A percentile compares a stretch with the other conserved stretches of the same genome.
Evolutionary conservation across 2,113 vertebrate genomes (phyloP).

Genomic region (Clarias macrocephalus): DNA sequence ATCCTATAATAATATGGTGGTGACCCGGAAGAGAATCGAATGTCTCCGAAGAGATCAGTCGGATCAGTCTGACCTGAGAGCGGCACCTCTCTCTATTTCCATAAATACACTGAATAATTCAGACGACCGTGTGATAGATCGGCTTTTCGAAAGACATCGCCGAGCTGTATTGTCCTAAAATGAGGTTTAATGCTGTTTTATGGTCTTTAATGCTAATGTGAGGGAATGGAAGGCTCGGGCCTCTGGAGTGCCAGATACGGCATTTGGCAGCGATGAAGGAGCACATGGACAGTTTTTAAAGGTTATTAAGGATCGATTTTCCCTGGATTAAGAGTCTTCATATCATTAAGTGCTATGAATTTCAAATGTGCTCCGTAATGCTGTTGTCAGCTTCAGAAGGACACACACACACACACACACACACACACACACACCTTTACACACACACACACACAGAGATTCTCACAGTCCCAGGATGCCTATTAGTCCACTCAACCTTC

Average conservation of each 20-base stretch:
- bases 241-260: background rate
- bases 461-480: background rate
- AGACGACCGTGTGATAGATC: background rate
- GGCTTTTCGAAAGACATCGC: background rate
- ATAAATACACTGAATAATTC: conserved; percentile 6
- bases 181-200: background rate
- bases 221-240: background rate
- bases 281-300: conserved; percentile 9
- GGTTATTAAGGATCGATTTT: conserved; percentile 28
- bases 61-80: background rate
- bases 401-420: background rate
- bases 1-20: background rate
- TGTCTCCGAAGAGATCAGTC: background rate
- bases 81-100: background rate
- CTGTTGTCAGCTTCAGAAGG: background rate
- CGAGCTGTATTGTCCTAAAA: background rate
- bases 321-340: conserved; percentile 18
- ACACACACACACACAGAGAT: background rate
- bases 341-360: conserved; percentile 26
- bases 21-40: background rate
- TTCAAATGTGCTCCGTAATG: background rate
- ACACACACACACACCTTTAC: background rate
- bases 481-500: background rate
- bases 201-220: background rate
- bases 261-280: background rate